phyloP scores from a whole-genome alignment of 2,113 vertebrate genomes.

The Lipotes vexillifer region DNA sequence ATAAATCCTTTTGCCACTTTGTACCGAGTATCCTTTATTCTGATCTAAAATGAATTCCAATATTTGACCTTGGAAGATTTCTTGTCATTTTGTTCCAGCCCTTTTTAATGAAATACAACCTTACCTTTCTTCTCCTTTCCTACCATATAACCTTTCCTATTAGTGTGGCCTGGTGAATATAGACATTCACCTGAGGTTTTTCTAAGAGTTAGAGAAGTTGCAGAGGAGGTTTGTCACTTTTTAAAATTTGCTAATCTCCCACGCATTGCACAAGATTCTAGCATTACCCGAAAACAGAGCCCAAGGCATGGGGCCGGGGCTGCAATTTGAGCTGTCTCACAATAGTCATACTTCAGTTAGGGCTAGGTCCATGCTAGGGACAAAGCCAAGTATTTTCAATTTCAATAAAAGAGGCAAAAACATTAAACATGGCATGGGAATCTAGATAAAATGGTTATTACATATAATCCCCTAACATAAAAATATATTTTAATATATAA shows the following conservation, averaged over 20 bases:
- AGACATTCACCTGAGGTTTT: conserved; percentile 57
- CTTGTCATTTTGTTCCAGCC: conserved; percentile 36
- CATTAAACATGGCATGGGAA: conserved; percentile 57
- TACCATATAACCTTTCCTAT: background rate
- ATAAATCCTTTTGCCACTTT: background rate
- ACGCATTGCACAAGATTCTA: conserved; percentile 75
- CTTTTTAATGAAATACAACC: conserved; percentile 48
- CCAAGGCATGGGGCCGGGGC: conserved; percentile 75
- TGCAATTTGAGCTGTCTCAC: conserved; percentile 78
- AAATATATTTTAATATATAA: background rate
- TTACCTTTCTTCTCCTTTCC: background rate
- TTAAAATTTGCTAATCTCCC: conserved; percentile 78
- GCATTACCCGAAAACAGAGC: conserved; percentile 72
- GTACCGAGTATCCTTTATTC: background rate
- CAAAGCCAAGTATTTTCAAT: conserved; percentile 76
- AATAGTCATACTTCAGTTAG: conserved; percentile 64
- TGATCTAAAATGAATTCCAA: conserved; percentile 28
- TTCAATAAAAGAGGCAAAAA: conserved; percentile 69
- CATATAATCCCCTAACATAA: background rate
- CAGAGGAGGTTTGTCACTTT: conserved; percentile 65
- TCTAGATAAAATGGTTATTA: conserved; percentile 39
- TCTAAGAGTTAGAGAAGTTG: conserved; percentile 69
- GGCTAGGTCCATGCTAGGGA: conserved; percentile 64
- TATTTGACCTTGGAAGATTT: conserved; percentile 25
- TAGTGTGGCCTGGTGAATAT: background rate